Percentiles rank a stretch among this genome's conserved stretches.
Evolutionary conservation across 2,797 vertebrate genomes (phyloP).

Genomic region (Dipus sagitta): DNA sequence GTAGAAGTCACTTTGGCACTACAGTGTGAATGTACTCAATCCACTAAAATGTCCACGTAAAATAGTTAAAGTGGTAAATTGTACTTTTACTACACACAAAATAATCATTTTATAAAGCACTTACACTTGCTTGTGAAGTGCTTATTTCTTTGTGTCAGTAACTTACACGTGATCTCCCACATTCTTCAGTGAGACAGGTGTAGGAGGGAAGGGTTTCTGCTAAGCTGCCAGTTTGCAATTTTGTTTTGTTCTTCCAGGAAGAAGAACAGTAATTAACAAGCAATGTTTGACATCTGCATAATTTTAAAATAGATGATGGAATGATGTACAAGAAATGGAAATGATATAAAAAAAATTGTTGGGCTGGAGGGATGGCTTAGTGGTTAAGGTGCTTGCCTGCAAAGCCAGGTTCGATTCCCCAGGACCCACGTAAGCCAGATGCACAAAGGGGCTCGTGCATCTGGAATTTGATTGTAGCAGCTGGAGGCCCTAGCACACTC

Average conservation of each 20-base stretch:
- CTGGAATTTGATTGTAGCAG: too few relatives aligned
- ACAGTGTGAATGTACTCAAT: too few relatives aligned
- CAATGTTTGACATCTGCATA: constrained; percentile 72
- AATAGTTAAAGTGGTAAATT: constrained; percentile 17
- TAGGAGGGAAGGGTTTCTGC: constrained; percentile 77
- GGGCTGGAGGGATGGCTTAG: too few relatives aligned
- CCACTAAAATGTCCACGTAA: background rate
- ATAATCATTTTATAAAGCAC: background rate
- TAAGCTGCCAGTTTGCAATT: constrained; percentile 80
- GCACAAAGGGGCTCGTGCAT: too few relatives aligned
- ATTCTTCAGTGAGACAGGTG: constrained; percentile 84
- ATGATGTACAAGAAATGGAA: constrained; percentile 77
- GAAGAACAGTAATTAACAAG: constrained; percentile 82
- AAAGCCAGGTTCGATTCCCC: too few relatives aligned
- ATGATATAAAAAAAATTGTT: constrained; percentile 76
- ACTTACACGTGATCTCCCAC: constrained; percentile 75
- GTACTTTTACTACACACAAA: constrained; percentile 7
- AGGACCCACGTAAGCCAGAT: too few relatives aligned
- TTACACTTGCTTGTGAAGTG: constrained; percentile 76
- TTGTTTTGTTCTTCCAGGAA: constrained; percentile 79
- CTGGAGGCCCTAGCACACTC: too few relatives aligned
- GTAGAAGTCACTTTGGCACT: too few relatives aligned
- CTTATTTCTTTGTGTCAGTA: constrained; percentile 81
- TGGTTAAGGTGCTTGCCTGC: too few relatives aligned
- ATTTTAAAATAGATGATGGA: constrained; percentile 80